A percentile compares a stretch with the other conserved stretches of the same genome.
phyloP scores from a whole-genome alignment of 2,888 invertebrate genomes.

The Caenorhabditis auriculariae region DNA sequence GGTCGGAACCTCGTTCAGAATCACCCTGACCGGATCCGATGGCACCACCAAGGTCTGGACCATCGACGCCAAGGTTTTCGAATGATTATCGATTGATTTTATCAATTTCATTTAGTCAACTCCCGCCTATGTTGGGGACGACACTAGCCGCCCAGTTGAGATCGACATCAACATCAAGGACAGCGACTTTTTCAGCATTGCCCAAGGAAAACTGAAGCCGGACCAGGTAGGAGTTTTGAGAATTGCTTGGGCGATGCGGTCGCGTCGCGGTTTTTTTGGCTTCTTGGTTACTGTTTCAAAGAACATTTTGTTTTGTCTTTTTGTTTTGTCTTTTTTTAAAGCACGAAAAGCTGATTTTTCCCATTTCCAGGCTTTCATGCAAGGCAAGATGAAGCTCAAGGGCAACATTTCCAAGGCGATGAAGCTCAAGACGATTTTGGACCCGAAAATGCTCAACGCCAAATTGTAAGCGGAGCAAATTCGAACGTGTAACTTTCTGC shows the following conservation, averaged over 20 bases:
- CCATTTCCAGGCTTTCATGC: conserved; percentile 67
- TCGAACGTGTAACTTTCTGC: background rate
- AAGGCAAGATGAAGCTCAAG: conserved; percentile 89
- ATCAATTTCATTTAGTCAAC: conserved; percentile 8
- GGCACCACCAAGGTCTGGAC: conserved; percentile 77
- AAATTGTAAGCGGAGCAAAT: conserved; percentile 46
- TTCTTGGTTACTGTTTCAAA: no score
- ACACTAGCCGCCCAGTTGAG: conserved; percentile 42
- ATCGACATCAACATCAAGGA: conserved; percentile 79
- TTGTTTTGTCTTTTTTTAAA: background rate
- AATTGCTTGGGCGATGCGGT: no score
- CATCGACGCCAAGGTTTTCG: conserved; percentile 76
- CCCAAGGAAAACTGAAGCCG: conserved; percentile 83
- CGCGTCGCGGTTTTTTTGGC: no score
- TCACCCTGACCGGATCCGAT: conserved; percentile 76
- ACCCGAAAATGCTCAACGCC: conserved; percentile 62
- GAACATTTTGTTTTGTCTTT: background rate
- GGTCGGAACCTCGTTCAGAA: conserved; percentile 81
- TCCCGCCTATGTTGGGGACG: conserved; percentile 39
- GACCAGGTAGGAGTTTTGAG: conserved; percentile 77
- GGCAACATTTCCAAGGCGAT: conserved; percentile 95
- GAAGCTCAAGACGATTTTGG: conserved; percentile 79
- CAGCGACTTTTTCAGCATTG: conserved; percentile 81
- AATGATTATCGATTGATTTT: background rate
- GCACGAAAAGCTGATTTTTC: background rate